phyloP scores from a whole-genome alignment of 2,113 vertebrate genomes.

The Microcebus jonahi region DNA sequence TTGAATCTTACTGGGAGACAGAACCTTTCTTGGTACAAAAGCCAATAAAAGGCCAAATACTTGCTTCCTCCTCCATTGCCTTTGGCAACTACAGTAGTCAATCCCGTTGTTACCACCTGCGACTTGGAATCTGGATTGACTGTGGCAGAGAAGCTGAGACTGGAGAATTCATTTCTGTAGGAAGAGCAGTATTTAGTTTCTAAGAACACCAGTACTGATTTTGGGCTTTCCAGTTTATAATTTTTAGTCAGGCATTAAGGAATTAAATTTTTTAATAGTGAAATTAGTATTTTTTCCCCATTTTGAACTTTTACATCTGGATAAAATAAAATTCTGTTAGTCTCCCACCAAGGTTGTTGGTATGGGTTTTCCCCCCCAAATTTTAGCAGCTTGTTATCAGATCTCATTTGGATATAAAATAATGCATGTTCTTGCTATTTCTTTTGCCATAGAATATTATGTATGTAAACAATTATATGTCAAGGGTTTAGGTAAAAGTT shows the following conservation, averaged over 20 bases:
- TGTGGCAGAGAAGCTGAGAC: neutral
- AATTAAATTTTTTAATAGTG: neutral
- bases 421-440: neutral
- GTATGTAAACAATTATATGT: neutral
- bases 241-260: neutral
- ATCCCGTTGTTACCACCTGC: neutral
- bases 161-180: neutral
- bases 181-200: neutral
- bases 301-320: neutral
- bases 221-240: neutral
- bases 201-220: neutral
- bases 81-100: neutral
- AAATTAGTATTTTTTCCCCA: neutral
- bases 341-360: neutral
- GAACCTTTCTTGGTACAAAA: neutral
- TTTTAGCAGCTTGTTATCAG: neutral
- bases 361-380: no score
- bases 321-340: neutral
- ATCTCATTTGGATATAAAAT: slow-evolving; percentile 17
- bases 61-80: neutral
- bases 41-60: neutral
- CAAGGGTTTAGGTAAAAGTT: neutral
- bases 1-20: neutral
- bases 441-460: neutral
- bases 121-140: neutral